Evolutionary conservation across 2,888 invertebrate species (phyloP), one percentile per base, ranked within the genome.

Genomic region (Campopleginae sp.): DNA sequence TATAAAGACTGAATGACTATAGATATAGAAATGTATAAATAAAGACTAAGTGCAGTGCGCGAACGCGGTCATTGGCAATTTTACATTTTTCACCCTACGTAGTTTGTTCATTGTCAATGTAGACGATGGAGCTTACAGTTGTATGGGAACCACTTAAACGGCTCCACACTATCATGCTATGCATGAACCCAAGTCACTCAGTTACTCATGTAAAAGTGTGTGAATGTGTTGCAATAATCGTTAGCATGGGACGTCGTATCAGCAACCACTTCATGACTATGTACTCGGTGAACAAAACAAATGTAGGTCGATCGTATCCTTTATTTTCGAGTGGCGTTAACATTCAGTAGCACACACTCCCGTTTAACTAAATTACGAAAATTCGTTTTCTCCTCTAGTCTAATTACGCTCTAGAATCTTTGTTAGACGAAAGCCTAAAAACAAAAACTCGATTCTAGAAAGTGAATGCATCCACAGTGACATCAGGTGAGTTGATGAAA

Each of bases 21-120:
- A 44, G 12, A 17, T 70, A 70, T 44, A 68, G 14, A 72, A 2
- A 44, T 44, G 58, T 17, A 42, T 27, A 68, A 42, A 19, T 42
- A 44, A 42, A 27, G 2, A 68, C 6, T 23, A 3, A 68, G 27
- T 68, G 23, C 0, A 19, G 44, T 44, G 23, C 23, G 14, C 19
- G 10, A 54, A 72, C 6, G 6, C 51, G 54, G 54, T 72, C 19
- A 54, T n/a, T 54, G 48, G 33, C 19, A 46, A 63, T 75, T 75
- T 46, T 7, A n/a, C 46, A 63, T 75, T 46, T 75, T 63, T 46
- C 33, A n/a, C 46, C 63, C 63, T 38, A 23, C 42, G 44, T 63
- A 19, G 33, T 63, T 33, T 12, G 12, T 3, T 14, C 33, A 61
- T 23, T 61, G 27, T 44, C 58, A 58, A 74, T 61, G 63, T 27